Base-by-base conservation (phyloP, 2,797 vertebrate species). In the Enteromius treurensis region DNA sequence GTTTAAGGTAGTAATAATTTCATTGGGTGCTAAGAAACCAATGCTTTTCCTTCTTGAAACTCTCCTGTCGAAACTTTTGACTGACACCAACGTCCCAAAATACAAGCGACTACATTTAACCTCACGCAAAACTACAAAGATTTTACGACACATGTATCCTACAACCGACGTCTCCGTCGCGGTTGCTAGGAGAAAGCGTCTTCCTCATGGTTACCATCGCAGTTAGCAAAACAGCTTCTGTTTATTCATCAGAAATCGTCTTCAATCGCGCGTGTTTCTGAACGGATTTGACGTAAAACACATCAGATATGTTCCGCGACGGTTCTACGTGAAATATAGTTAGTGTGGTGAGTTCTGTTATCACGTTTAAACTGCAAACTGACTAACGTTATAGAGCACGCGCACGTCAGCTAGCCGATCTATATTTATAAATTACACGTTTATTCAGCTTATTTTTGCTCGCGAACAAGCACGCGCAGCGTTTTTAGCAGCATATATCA, bases 161-260 rank as follows among this genome's bases (percentile, higher is more conserved):
- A 81, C 91, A 91, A 60, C 88, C 19, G 77, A 13, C 45, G 53
- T 19, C 78, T 67, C 53, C 68, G 76, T 60, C 19, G 45, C 51
- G 79, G 89, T 90, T 88, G 87, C 88, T 88, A 89, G 60, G 89
- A 84, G 84, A 70, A 68, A 83, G 87, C 88, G 88, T 89, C 86
- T 86, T 79, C 70, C 79, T 89, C n/a, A 88, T 89, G 75, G 93
- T 93, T 93, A 92, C 92, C 82, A 91, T 32, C 26, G 40, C 21
- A 1, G 23, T 45, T 68, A 77, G 64, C 74, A 37, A 58, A 77
- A 45, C 64, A 60, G 51, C 64, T 8, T 10, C 23, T 55, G 26
- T 76, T 55, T 53, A 37, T 49, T 3, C 11, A 3, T 17, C n/a
- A 4, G n/a, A 29, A 64, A 51, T 51, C 9, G 47, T 23, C 3